Evolutionary conservation across 2,888 invertebrate species (phyloP), one percentile per base, ranked within the genome.

Genomic region (Protonemura montana): DNA sequence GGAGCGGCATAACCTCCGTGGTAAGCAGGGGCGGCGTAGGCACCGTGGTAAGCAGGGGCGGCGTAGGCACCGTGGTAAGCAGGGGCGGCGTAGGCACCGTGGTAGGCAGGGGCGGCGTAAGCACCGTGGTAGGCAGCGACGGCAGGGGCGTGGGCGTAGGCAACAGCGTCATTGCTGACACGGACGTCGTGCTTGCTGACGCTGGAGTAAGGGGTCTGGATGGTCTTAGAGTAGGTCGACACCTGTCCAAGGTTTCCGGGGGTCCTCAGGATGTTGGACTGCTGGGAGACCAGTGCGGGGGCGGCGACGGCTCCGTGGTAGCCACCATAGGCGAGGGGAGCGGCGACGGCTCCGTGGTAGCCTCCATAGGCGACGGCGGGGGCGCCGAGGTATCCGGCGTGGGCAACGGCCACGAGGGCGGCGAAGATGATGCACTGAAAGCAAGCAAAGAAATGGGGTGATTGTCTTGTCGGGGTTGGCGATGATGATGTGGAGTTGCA

Each of bases 181-280:
- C 95, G 93, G 41, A 95, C 93, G 89, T 95, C 95, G 29, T 94
- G 92, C 90, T 95, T 95, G 89, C 94, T 94, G 81, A 94, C 94
- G 90, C 94, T 95, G 85, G 95, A 95, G 92, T 93, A 95, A 10
- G 95, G 95, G 0, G 95, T 95, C 90, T 95, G 94, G 89, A 95
- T 93, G 87, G 94, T 93, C 90, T 95, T 95, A 26, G 94, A 93
- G 91, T 94, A 94, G 83, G 95, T 94, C 25, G 95, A 95, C 87
- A 94, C 92, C 88, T 91, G 91, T 88, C 95, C 95, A 88, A 95
- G 92, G 90, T 95, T 95, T 88, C 94, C 95, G 87, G 93, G 94
- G 82, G 93, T 93, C 88, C 94, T 92, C 88, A 94, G 90, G 89
- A 88, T 88, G 89, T 86, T 89, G 87, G 88, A 87, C 78, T 87